Evolutionary conservation across 2,797 vertebrate species (phyloP).

Genomic region (Falco concolor): DNA sequence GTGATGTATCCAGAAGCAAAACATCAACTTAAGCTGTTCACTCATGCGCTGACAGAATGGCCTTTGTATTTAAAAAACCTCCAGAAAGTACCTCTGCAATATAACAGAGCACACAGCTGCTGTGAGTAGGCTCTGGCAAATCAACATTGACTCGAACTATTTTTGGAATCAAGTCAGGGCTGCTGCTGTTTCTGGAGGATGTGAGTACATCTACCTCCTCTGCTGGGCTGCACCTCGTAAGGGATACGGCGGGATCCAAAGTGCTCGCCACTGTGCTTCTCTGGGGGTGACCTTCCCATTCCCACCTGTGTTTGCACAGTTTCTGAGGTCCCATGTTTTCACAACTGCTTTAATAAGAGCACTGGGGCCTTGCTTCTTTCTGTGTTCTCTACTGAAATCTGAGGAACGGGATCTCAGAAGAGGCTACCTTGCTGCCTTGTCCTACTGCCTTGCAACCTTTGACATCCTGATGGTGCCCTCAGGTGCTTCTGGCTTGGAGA

Average conservation of each 20-base stretch:
- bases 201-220: conserved; percentile 23
- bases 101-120: conserved; percentile 31
- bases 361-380: background rate
- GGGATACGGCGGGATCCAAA: background rate
- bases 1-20: conserved; percentile 29
- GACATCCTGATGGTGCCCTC: background rate
- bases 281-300: conserved; percentile 11
- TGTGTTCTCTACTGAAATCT: background rate
- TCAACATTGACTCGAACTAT: conserved; percentile 45
- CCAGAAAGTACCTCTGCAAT: background rate
- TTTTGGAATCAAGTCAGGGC: conserved; percentile 48
- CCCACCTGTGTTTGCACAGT: background rate
- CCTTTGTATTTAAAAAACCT: background rate
- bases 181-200: conserved; percentile 39
- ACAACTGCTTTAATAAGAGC: background rate
- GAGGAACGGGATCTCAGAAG: background rate
- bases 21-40: background rate
- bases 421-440: background rate
- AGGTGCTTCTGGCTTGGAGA: background rate
- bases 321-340: background rate
- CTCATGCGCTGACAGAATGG: background rate
- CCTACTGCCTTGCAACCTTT: background rate
- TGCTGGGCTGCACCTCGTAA: background rate
- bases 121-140: conserved; percentile 49
- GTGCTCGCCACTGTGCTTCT: background rate